Base-by-base conservation (phyloP, 2,888 invertebrate genomes). In the Lasioglossum leucozonium region DNA sequence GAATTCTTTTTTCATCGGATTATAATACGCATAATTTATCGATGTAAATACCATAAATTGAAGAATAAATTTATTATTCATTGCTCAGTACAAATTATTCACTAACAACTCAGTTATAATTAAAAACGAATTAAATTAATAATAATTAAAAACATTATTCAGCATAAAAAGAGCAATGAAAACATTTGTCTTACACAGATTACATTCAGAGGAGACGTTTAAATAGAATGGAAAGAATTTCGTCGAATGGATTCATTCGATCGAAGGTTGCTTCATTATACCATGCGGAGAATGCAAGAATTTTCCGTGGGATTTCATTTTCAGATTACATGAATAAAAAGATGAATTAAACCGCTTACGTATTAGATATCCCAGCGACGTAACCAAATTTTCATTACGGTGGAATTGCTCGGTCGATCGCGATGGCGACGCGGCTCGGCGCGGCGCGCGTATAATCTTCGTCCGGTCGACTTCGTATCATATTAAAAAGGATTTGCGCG, bases 401-500 rank as follows among this genome's bases (percentile, higher is more conserved):
- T 6, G 58, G 40, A 73, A 65, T n/a, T 58, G 58, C 74, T 37
- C 18, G 62, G 51, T 51, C 51, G 51, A 22, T 22, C 22, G 51
- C 65, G 40, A n/a, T 22, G 58, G 58, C 58, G 47, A 4, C 69
- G 44, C 40, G 42, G 34, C 72, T n/a, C 34, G 47, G 18, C 69
- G 44, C 40, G 42, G 34, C 72, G n/a, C 34, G 42, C 71, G 65
- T 37, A 72, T 40, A 79, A 75, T 82, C 73, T 13, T 72, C 75
- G 30, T 42, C 34, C 5, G 44, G 30, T 37, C 76, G 58, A 42
- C 62, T 79, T 73, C 55, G 62, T 44, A 73, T 79, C 75, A 65
- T 79, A 84, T 84, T 85, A 77, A 77, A 74, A 89, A 85, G 84
- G 76, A 80, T 85, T 78, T 77, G 62, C 83, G 58, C 47, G 55